phyloP scores from a whole-genome alignment of 2,113 vertebrate genomes.

The Himantopus leucocephalus region DNA sequence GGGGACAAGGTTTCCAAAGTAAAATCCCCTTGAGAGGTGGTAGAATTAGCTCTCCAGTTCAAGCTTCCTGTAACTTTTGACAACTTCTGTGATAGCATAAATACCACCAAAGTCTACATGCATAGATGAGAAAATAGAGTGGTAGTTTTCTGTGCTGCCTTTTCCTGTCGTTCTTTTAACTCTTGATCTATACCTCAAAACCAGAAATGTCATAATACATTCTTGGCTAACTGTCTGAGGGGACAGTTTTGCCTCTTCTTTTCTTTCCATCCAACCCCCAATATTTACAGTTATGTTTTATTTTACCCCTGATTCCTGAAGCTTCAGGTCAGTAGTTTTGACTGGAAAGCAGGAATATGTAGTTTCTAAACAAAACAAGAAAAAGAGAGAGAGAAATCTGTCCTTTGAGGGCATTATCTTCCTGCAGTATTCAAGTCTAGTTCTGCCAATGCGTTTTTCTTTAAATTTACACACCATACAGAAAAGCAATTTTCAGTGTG shows the following conservation, averaged over 20 bases:
- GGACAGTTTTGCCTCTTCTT: background rate
- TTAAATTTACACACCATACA: background rate
- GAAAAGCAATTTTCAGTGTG: background rate
- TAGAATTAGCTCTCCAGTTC: background rate
- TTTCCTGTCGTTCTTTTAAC: background rate
- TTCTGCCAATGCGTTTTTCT: background rate
- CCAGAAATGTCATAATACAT: background rate
- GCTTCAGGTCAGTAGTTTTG: background rate
- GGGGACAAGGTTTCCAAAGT: background rate
- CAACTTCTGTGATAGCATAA: background rate
- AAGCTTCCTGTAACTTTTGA: background rate
- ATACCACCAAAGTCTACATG: background rate
- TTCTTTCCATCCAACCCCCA: background rate
- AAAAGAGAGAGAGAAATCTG: background rate
- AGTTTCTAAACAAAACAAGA: background rate
- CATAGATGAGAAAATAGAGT: background rate
- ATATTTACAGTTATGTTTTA: background rate
- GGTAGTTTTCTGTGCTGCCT: background rate
- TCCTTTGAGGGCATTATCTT: background rate
- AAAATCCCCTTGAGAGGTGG: background rate
- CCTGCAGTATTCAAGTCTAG: background rate
- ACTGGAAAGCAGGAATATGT: background rate
- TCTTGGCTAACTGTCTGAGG: background rate
- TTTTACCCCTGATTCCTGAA: background rate
- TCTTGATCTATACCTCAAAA: background rate